A percentile compares a stretch with the other conserved stretches of the same genome.
Conservation (phyloP, 2,888 invertebrate species). For the Perithous albicinctus region DNA sequence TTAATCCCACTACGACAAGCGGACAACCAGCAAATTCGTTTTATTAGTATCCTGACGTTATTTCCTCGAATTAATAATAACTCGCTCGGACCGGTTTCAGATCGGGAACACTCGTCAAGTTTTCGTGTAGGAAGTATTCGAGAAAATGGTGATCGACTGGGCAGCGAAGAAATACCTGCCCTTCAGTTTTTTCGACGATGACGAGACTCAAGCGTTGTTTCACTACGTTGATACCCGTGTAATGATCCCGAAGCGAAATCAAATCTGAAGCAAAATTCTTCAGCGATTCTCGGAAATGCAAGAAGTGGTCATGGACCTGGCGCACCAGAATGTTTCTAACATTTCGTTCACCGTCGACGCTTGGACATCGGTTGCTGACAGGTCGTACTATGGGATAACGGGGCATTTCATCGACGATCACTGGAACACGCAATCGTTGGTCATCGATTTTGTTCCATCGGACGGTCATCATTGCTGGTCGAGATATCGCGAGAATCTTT, state of each 20-base stretch:
- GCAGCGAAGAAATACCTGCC: no score
- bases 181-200: no score
- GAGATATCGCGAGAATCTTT: conserved; percentile 69
- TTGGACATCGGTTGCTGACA: conserved; percentile 70
- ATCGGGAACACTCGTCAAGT: no score
- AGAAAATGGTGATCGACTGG: no score
- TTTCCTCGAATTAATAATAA: background rate
- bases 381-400: conserved; percentile 72
- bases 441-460: conserved; percentile 19
- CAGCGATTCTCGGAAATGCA: background rate
- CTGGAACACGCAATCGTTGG: conserved; percentile 62
- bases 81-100: no score
- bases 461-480: conserved; percentile 72
- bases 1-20: background rate
- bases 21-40: no score
- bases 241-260: no score
- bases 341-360: conserved; percentile 73
- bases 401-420: conserved; percentile 71
- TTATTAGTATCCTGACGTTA: background rate
- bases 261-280: background rate
- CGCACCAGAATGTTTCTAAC: conserved; percentile 64
- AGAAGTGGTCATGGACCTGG: conserved; percentile 24
- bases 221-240: background rate
- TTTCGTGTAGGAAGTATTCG: no score
- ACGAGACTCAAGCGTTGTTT: no score